Evolutionary conservation across 2,113 vertebrate genomes (phyloP).

Genomic region (Dromaius novaehollandiae): DNA sequence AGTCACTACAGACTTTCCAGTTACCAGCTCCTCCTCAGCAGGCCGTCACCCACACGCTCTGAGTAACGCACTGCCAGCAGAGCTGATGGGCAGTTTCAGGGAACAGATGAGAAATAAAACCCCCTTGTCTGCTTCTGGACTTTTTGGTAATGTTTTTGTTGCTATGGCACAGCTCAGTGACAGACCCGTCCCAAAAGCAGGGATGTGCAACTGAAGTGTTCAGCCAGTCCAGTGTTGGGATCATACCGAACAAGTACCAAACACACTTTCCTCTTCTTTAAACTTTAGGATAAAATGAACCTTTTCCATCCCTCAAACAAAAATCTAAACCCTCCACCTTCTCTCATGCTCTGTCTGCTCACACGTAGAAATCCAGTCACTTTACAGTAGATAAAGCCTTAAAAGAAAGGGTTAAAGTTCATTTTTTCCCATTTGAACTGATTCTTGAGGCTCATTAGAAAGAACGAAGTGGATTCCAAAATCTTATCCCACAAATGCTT

Average conservation of each 20-base stretch:
- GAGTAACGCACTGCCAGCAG: neutral
- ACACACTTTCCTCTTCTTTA: neutral
- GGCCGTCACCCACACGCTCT: neutral
- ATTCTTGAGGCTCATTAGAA: neutral
- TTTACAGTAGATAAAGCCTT: neutral
- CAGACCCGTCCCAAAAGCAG: neutral
- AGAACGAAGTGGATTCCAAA: neutral
- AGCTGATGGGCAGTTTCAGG: neutral
- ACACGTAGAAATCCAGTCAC: neutral
- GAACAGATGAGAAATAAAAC: neutral
- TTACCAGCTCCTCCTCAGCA: rapidly evolving
- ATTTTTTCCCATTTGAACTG: neutral
- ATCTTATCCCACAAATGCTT: neutral
- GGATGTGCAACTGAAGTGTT: neutral
- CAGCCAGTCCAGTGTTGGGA: neutral
- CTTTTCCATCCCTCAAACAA: neutral
- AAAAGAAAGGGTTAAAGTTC: neutral
- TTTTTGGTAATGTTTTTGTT: neutral
- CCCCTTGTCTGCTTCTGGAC: neutral
- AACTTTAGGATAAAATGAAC: neutral
- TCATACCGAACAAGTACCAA: neutral
- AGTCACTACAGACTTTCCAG: neutral
- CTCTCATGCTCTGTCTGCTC: neutral
- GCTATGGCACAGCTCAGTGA: neutral
- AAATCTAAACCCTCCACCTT: neutral